Evolutionary conservation across 1,140 invertebrate species (phyloP).

Genomic region (Linepithema humile): DNA sequence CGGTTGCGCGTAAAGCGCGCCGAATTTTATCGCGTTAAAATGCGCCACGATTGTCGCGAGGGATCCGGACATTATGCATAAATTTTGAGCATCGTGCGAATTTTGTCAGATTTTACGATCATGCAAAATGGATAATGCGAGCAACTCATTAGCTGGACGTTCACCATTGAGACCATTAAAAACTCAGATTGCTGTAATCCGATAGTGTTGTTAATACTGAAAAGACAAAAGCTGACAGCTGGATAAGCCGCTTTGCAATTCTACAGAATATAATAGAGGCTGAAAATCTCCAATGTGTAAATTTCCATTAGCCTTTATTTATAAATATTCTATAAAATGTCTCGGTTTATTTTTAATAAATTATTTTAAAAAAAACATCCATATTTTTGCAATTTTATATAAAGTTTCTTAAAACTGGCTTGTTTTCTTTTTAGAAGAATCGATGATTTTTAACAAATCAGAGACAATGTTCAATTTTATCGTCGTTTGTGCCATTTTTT

Average conservation of each 20-base stretch:
- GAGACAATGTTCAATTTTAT: too few relatives aligned
- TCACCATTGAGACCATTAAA: not conserved
- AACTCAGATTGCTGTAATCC: not conserved
- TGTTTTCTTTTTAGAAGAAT: too few relatives aligned
- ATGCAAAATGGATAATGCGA: not conserved
- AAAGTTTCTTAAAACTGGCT: too few relatives aligned
- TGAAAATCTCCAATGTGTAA: not conserved
- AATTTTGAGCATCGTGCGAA: conserved; percentile 2
- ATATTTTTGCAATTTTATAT: too few relatives aligned
- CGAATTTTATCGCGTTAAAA: conserved; percentile 2
- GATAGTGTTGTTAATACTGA: not conserved
- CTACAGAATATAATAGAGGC: not conserved
- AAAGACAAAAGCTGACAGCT: not conserved
- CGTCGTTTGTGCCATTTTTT: too few relatives aligned
- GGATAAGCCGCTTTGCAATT: not conserved
- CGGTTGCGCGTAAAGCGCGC: conserved; percentile 8
- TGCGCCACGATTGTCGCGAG: not conserved
- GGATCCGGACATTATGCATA: not conserved
- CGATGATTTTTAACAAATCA: too few relatives aligned
- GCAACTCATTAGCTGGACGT: not conserved
- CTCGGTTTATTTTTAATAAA: not conserved
- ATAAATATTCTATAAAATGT: not conserved
- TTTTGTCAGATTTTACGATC: conserved; percentile 11
- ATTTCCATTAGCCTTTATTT: not conserved
- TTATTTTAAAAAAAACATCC: too few relatives aligned